Evolutionary conservation across 2,888 invertebrate species (phyloP).

Genomic region (Drosophila ustulata): DNA sequence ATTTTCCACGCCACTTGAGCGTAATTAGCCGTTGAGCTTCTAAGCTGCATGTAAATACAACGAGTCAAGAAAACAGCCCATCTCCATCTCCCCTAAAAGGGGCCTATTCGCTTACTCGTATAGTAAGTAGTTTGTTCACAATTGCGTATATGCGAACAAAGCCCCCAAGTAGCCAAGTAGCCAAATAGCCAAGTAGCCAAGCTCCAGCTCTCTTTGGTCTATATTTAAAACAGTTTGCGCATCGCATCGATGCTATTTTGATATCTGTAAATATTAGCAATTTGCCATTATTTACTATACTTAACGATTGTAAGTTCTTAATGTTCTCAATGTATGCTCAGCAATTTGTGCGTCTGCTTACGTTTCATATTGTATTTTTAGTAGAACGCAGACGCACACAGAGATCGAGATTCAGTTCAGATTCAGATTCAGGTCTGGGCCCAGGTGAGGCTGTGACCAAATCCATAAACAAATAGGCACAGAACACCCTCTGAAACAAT

Average conservation of each 20-base stretch:
- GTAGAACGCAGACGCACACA: constrained; percentile 17
- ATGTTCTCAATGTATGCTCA: constrained; percentile 24
- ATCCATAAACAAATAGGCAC: constrained; percentile 55
- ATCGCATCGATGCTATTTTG: constrained; percentile 77
- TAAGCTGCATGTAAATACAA: constrained; percentile 69
- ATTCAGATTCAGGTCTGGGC: not conserved
- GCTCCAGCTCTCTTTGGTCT: constrained; percentile 29
- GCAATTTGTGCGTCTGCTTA: constrained; percentile 36
- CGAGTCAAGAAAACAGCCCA: not conserved
- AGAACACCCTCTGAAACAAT: constrained; percentile 27
- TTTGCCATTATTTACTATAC: constrained; percentile 60
- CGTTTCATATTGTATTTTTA: constrained; percentile 28
- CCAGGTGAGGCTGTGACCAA: constrained; percentile 43
- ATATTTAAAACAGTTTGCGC: constrained; percentile 68
- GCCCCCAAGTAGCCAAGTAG: constrained; percentile 1
- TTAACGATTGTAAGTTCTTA: constrained; percentile 41
- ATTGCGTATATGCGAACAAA: constrained; percentile 13
- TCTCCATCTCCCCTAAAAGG: constrained; percentile 3
- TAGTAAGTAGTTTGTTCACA: not conserved
- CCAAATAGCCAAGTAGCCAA: constrained; percentile 5
- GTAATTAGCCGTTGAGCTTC: constrained; percentile 75
- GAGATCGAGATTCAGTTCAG: not conserved
- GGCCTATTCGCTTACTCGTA: not conserved
- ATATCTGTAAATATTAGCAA: constrained; percentile 75
- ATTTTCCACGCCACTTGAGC: constrained; percentile 81